These are phyloP conservation scores for Sthenelais limicola DNA, from an alignment of 2,888 invertebrate genomes.

Conservation along the genomic window DNA sequence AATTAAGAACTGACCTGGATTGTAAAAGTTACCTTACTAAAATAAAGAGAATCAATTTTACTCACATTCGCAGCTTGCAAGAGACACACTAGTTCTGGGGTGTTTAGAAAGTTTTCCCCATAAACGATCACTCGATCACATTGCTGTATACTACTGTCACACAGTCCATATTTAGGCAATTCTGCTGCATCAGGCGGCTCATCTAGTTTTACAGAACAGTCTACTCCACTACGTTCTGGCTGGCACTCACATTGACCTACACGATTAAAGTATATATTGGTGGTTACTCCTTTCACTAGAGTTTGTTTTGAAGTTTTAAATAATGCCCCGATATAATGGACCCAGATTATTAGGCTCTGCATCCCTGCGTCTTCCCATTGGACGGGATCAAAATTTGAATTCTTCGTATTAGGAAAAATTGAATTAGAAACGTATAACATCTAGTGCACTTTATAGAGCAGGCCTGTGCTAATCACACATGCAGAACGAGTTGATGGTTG, in stretches of 20 bases:
- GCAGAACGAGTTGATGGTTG: too few relatives aligned
- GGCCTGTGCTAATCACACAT: too few relatives aligned
- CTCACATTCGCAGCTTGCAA: constrained; percentile 1
- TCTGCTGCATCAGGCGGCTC: constrained; percentile 43
- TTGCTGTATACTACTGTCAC: constrained; percentile 47
- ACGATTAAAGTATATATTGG: not conserved
- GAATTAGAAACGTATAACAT: not conserved
- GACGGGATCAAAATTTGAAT: too few relatives aligned
- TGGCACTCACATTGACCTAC: constrained; percentile 49
- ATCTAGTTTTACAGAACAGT: constrained; percentile 45
- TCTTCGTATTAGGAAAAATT: too few relatives aligned
- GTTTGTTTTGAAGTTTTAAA: not conserved
- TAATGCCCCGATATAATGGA: too few relatives aligned
- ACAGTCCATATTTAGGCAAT: constrained; percentile 49
- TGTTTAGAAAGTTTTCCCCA: constrained; percentile 49
- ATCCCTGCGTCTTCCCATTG: too few relatives aligned
- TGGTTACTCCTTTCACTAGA: not conserved
- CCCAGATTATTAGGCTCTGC: too few relatives aligned
- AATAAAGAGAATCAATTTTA: too few relatives aligned
- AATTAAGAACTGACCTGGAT: too few relatives aligned
- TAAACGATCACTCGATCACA: constrained; percentile 51
- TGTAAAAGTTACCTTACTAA: not conserved
- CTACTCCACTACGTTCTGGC: constrained; percentile 35
- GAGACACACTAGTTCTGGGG: constrained; percentile 45
- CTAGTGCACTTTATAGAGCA: not conserved